A percentile compares a stretch with the other conserved stretches of the same genome.
Evolutionary conservation across 1,140 invertebrate genomes (phyloP).

Genomic region (Forficula auricularia): DNA sequence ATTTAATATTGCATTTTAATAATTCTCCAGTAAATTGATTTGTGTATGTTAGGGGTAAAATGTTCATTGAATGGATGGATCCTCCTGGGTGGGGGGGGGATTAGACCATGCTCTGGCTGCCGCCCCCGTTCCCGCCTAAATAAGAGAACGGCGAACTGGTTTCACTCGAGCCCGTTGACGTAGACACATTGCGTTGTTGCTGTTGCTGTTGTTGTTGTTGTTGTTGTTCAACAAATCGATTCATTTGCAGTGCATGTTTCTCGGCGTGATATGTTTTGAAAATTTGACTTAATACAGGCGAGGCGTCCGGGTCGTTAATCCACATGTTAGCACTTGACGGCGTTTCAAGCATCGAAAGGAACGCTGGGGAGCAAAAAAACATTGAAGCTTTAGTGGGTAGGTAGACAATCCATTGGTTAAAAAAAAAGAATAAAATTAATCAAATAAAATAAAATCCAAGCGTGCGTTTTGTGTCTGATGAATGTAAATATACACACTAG

Average conservation of each 20-base stretch:
- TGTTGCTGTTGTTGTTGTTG: background rate
- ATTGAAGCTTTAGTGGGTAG: too few species aligned
- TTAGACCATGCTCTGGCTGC: too few species aligned
- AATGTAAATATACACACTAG: background rate
- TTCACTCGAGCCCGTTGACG: too few species aligned
- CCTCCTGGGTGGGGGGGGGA: too few species aligned
- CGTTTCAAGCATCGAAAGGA: constrained; percentile 43
- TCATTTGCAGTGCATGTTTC: constrained; percentile 27
- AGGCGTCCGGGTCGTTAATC: constrained; percentile 43
- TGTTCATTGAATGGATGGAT: too few species aligned
- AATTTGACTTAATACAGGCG: constrained; percentile 40
- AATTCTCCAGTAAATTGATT: too few species aligned
- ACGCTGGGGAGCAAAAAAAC: constrained; percentile 30
- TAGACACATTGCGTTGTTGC: too few species aligned
- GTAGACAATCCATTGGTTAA: too few species aligned
- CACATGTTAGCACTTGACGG: constrained; percentile 36
- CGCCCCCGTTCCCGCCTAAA: too few species aligned
- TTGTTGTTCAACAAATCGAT: constrained; percentile 6
- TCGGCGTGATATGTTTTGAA: constrained; percentile 46
- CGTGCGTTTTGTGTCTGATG: background rate
- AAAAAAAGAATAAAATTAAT: constrained; percentile 10
- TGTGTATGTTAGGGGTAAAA: too few species aligned
- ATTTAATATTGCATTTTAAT: too few species aligned
- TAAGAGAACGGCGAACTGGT: too few species aligned
- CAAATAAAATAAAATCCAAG: background rate